phyloP scores from a whole-genome alignment of 2,888 invertebrate species.

The Andrena flavipes region DNA sequence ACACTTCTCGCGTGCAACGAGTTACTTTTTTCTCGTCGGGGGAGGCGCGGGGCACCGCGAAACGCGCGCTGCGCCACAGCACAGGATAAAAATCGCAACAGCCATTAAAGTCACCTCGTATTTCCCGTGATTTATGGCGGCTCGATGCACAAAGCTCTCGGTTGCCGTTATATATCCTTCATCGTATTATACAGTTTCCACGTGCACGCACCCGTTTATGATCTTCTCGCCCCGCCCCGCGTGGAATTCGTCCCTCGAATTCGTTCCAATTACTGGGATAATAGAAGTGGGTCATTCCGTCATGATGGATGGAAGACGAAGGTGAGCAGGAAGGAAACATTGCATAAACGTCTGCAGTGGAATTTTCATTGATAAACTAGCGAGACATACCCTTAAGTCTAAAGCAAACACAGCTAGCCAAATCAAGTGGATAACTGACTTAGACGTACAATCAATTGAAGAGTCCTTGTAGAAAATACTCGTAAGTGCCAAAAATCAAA shows the following conservation, averaged over 20 bases:
- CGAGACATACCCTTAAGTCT: no score
- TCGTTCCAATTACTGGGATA: no score
- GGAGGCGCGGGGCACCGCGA: not conserved
- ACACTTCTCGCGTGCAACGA: conserved; percentile 54
- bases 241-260: conserved; percentile 5
- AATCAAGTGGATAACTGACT: no score
- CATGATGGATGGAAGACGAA: not conserved
- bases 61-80: conserved; percentile 40
- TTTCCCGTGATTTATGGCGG: conserved; percentile 70
- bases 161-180: conserved; percentile 61
- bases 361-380: no score
- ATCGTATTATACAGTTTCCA: conserved; percentile 45
- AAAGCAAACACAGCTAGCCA: no score
- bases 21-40: conserved; percentile 46
- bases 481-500: no score
- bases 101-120: conserved; percentile 73
- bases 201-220: conserved; percentile 39
- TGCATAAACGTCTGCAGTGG: no score
- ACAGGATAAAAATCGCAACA: conserved; percentile 67
- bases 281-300: conserved; percentile 5
- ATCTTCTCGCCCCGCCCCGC: conserved; percentile 19
- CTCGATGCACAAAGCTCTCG: conserved; percentile 60
- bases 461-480: no score
- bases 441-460: no score
- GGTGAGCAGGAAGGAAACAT: no score